Evolutionary conservation across 2,113 vertebrate genomes (phyloP).

Genomic region (Romanogobio albipinnatus): DNA sequence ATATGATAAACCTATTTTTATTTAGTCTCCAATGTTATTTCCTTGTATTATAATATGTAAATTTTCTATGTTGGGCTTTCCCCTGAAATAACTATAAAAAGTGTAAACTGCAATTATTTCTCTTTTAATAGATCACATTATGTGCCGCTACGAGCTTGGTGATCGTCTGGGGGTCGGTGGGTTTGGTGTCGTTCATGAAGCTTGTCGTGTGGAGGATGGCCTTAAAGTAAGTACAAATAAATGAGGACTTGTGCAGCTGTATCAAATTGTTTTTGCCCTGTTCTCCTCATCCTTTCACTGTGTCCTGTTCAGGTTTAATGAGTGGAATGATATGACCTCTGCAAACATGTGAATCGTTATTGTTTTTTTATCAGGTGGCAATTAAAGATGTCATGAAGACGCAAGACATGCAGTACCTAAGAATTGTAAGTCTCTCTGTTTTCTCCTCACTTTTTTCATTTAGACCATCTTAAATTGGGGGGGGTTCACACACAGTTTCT

Average conservation of each 20-base stretch:
- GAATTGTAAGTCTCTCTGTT: neutral
- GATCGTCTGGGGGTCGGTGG: neutral
- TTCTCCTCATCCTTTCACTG: neutral
- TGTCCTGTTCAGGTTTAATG: neutral
- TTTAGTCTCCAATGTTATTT: too few species aligned
- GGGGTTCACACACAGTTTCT: too few species aligned
- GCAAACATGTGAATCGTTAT: neutral
- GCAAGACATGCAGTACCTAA: neutral
- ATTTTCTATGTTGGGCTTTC: too few species aligned
- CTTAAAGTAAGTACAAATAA: constrained; percentile 1
- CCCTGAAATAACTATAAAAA: neutral
- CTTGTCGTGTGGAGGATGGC: neutral
- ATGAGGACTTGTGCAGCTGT: too few species aligned
- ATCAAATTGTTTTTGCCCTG: too few species aligned
- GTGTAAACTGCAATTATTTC: neutral
- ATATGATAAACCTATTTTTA: too few species aligned
- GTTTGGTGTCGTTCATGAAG: neutral
- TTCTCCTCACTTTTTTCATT: neutral
- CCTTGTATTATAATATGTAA: too few species aligned
- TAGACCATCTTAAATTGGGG: too few species aligned
- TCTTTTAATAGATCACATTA: neutral
- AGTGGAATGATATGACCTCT: neutral
- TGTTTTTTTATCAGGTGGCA: neutral
- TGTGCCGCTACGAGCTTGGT: neutral
- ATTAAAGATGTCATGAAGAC: neutral